phyloP scores from a whole-genome alignment of 1,140 invertebrate genomes.

The Thrips palmi region DNA sequence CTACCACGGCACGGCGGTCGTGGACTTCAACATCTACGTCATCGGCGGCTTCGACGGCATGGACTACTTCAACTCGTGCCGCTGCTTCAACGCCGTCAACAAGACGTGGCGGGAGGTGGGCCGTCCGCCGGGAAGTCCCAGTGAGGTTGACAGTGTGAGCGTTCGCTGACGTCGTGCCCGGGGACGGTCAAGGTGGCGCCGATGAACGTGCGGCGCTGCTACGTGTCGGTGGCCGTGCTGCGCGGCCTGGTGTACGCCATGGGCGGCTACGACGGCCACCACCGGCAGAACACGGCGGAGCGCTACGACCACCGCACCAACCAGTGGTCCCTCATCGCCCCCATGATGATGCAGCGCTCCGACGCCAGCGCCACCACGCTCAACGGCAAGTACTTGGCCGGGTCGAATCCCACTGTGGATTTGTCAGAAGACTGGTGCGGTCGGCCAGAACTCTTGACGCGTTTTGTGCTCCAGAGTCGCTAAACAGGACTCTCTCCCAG shows the following conservation, averaged over 20 bases:
- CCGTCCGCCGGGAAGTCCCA: too few species aligned
- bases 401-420: neutral
- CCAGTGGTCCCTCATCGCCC: conserved; percentile 39
- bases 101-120: conserved; percentile 42
- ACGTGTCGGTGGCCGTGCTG: conserved; percentile 43
- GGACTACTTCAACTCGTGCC: conserved; percentile 41
- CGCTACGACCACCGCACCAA: conserved; percentile 46
- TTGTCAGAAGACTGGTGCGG: too few species aligned
- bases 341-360: conserved; percentile 45
- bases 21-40: conserved; percentile 40
- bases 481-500: conserved; percentile 22
- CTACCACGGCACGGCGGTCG: conserved; percentile 50
- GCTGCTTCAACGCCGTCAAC: conserved; percentile 40
- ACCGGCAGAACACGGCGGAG: conserved; percentile 53
- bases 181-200: too few species aligned
- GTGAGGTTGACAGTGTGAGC: too few species aligned
- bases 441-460: neutral
- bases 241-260: conserved; percentile 52
- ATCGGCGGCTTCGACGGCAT: conserved; percentile 48
- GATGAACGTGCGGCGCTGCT: conserved; percentile 43
- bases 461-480: neutral
- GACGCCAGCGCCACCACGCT: conserved; percentile 42
- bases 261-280: conserved; percentile 57
- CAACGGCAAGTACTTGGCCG: conserved; percentile 25
- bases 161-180: too few species aligned